Percentiles rank a stretch among this genome's conserved stretches.
These are phyloP conservation scores for Spea hammondii DNA, from an alignment of 2,797 vertebrate genomes.

Conservation along the genomic window DNA sequence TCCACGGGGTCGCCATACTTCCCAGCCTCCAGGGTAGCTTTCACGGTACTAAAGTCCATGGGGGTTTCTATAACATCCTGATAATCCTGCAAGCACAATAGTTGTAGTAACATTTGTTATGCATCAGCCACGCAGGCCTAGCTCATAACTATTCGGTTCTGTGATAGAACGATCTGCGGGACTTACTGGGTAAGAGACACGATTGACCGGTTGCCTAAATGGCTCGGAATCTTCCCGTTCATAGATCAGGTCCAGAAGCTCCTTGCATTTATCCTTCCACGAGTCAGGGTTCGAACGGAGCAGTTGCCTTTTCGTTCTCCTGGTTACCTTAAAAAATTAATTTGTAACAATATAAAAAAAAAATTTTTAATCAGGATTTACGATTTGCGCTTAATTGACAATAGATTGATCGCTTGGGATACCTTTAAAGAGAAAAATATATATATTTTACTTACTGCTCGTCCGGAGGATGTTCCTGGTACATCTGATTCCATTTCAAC, in stretches of 20 bases:
- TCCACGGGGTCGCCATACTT: slow-evolving; percentile 93
- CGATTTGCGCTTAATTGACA: no score
- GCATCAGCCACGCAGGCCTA: no score
- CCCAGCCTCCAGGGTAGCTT: slow-evolving; percentile 82
- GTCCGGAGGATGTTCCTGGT: slow-evolving; percentile 90
- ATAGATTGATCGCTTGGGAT: no score
- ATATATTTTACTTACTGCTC: slow-evolving; percentile 70
- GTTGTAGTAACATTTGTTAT: no score
- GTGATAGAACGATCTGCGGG: background rate
- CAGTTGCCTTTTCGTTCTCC: slow-evolving; percentile 74
- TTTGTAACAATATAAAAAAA: background rate
- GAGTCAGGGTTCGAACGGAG: slow-evolving; percentile 72
- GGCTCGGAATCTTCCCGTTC: slow-evolving; percentile 86
- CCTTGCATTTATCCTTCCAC: slow-evolving; percentile 84
- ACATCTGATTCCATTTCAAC: slow-evolving; percentile 91
- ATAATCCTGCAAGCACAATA: slow-evolving; percentile 77
- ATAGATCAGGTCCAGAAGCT: slow-evolving; percentile 84
- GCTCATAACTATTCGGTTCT: no score
- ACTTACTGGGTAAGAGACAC: slow-evolving; percentile 85
- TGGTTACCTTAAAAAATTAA: slow-evolving; percentile 61
- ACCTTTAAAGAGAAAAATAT: no score
- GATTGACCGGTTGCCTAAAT: slow-evolving; percentile 87
- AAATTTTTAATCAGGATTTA: background rate
- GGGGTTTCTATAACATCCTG: slow-evolving; percentile 92
- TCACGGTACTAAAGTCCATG: slow-evolving; percentile 94